Evolutionary conservation across 1,140 invertebrate species (phyloP).

Genomic region (Hesperophylax magnus): DNA sequence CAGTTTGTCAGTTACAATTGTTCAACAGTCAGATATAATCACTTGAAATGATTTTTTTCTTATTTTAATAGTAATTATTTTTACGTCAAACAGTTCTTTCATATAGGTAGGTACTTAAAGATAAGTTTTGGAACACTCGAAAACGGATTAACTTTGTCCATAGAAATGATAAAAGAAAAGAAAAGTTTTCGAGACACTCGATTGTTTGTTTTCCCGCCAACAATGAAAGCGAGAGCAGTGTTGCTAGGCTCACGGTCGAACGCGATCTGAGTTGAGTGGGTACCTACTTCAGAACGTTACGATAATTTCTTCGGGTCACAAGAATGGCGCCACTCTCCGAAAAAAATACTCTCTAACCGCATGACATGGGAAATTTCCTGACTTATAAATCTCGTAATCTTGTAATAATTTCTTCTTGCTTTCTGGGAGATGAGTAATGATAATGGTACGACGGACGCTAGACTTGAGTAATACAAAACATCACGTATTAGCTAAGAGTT

Average conservation of each 20-base stretch:
- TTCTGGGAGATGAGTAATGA: slow-evolving; percentile 7
- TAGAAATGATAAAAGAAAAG: too few species aligned
- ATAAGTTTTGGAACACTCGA: not conserved
- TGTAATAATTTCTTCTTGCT: slow-evolving; percentile 14
- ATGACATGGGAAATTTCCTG: not conserved
- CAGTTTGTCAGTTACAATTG: too few species aligned
- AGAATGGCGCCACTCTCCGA: slow-evolving; percentile 12
- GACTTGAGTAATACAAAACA: too few species aligned
- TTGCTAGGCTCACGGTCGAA: slow-evolving; percentile 28
- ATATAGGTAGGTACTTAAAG: too few species aligned
- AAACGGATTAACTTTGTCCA: not conserved
- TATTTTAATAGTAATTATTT: too few species aligned
- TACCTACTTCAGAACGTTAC: not conserved
- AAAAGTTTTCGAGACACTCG: too few species aligned
- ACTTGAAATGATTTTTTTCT: too few species aligned
- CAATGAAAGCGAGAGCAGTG: slow-evolving; percentile 38
- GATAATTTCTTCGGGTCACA: slow-evolving; percentile 8
- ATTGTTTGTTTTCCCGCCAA: slow-evolving; percentile 21
- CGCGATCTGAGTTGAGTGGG: slow-evolving; percentile 24
- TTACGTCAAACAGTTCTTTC: not conserved
- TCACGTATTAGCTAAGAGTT: too few species aligned
- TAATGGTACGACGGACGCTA: too few species aligned
- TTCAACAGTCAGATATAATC: too few species aligned
- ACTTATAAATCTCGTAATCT: slow-evolving; percentile 16
- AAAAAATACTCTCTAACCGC: slow-evolving; percentile 17